Evolutionary conservation across 2,113 vertebrate genomes (phyloP).

Genomic region (Coracopsis vasa): DNA sequence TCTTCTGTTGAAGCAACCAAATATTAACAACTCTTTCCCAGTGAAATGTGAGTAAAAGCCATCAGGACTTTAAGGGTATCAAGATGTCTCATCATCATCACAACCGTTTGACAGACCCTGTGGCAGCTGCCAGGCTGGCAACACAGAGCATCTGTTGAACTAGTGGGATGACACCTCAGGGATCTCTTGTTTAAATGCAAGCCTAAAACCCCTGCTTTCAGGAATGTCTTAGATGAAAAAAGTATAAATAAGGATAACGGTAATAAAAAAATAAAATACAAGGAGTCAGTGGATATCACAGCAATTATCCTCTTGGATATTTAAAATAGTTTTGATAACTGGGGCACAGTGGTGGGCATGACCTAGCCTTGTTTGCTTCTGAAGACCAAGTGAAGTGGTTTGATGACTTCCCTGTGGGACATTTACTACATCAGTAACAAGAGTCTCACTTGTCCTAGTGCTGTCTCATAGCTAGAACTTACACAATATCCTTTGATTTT

Average conservation of each 20-base stretch:
- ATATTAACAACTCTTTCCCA: background rate
- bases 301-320: background rate
- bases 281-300: background rate
- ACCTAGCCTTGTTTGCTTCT: background rate
- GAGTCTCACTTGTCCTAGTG: accelerated
- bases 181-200: background rate
- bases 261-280: background rate
- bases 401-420: background rate
- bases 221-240: background rate
- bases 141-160: background rate
- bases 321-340: background rate
- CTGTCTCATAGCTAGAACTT: background rate
- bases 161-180: background rate
- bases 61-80: background rate
- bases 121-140: background rate
- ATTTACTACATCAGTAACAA: background rate
- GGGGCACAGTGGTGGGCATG: background rate
- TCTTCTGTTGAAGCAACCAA: background rate
- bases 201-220: background rate
- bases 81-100: background rate
- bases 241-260: background rate
- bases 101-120: background rate
- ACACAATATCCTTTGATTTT: background rate
- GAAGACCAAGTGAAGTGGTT: background rate
- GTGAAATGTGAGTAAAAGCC: background rate